phyloP scores from a whole-genome alignment of 1,140 invertebrate genomes.

The Belonocnema kinseyi region DNA sequence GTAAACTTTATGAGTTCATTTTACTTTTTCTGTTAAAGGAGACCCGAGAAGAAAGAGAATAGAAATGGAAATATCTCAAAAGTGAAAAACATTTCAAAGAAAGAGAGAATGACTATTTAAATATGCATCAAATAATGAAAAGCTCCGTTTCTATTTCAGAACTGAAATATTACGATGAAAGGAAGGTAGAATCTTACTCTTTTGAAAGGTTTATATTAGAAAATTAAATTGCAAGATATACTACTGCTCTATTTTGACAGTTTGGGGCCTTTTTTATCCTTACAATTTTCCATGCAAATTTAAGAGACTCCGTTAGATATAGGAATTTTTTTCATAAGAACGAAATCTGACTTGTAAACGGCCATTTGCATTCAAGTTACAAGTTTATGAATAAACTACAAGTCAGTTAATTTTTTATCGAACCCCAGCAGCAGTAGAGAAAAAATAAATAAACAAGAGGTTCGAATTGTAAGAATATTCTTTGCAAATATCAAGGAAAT shows the following conservation, averaged over 20 bases:
- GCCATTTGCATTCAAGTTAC: too few relatives aligned
- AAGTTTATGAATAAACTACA: too few relatives aligned
- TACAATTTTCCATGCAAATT: not conserved
- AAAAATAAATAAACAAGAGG: too few relatives aligned
- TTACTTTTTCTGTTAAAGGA: not conserved
- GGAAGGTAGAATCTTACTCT: not conserved
- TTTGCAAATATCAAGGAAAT: not conserved
- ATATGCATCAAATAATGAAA: not conserved
- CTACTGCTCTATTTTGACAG: conserved; percentile 21
- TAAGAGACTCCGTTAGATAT: not conserved
- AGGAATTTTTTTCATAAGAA: too few relatives aligned
- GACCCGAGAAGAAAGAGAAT: not conserved
- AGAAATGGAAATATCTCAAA: not conserved
- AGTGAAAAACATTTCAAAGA: not conserved
- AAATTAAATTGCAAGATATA: conserved; percentile 38
- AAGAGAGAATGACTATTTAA: not conserved
- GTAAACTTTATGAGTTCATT: too few relatives aligned
- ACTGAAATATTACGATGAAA: not conserved
- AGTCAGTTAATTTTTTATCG: too few relatives aligned
- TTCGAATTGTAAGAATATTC: too few relatives aligned
- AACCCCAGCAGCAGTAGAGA: too few relatives aligned
- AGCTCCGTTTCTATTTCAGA: not conserved
- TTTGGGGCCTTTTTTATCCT: not conserved
- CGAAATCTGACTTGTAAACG: too few relatives aligned
- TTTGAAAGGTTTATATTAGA: conserved; percentile 38